These are phyloP conservation scores for Sternotherus odoratus DNA, from an alignment of 2,797 vertebrate species.

Conservation along the genomic window DNA sequence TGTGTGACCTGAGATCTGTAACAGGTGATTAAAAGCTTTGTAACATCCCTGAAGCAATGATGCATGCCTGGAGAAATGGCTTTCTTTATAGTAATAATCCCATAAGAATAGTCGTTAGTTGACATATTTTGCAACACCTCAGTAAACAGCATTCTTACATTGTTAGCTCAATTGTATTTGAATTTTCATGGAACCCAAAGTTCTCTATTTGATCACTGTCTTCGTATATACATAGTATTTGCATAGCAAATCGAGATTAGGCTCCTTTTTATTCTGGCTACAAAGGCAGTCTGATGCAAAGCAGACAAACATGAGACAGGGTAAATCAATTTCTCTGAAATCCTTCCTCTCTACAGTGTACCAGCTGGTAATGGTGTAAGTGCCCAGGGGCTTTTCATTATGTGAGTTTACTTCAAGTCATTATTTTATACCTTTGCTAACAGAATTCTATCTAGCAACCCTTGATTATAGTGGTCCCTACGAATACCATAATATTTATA, in stretches of 20 bases:
- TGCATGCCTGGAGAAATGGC: not conserved
- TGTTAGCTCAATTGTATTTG: conserved; percentile 1
- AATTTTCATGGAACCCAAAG: not conserved
- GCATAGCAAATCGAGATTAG: conserved; percentile 45
- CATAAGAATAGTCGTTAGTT: not conserved
- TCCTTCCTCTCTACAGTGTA: not conserved
- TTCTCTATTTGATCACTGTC: conserved; percentile 18
- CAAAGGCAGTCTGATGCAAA: not conserved
- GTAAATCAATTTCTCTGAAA: conserved; percentile 27
- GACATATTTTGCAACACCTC: not conserved
- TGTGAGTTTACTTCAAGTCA: not conserved
- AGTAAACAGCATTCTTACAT: not conserved
- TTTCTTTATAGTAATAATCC: not conserved
- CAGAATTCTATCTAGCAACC: not conserved
- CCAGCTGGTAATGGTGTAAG: not conserved
- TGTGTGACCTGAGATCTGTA: not conserved
- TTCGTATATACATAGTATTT: not conserved
- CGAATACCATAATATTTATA: not conserved
- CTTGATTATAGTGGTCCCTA: not conserved
- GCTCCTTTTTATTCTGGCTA: conserved; percentile 46
- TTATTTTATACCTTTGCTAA: not conserved
- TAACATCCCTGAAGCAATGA: not conserved
- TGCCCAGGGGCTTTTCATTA: not conserved
- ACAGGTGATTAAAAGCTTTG: not conserved
- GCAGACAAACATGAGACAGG: conserved; percentile 28